Conservation (phyloP, 37 sponge, comb jelly and placozoan genomes). For the Geodia barretti region DNA sequence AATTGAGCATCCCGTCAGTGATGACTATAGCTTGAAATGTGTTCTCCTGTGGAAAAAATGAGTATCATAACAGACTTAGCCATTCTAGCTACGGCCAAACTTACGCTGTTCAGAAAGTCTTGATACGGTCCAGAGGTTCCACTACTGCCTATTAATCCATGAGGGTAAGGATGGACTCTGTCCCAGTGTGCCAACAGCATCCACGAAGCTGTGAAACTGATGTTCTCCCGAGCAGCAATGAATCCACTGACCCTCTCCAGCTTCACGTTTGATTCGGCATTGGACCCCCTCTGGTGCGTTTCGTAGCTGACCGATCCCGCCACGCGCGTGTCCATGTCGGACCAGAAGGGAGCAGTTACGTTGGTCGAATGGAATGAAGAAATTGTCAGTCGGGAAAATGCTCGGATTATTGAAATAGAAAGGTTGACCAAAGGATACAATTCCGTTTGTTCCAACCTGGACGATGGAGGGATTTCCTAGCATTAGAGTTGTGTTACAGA, state of each 20-base stretch:
- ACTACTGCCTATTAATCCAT: conserved; percentile 13
- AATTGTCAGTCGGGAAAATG: conserved; percentile 14
- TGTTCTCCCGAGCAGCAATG: background rate
- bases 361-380: background rate
- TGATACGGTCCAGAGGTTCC: no score
- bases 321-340: conserved; percentile 53
- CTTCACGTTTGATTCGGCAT: background rate
- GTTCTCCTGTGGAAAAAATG: conserved; percentile 26
- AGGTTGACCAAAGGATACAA: conserved; percentile 33
- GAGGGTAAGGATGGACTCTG: conserved; percentile 46
- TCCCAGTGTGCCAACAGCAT: conserved; percentile 64
- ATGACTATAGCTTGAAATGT: conserved; percentile 75
- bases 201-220: conserved; percentile 30
- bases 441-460: conserved; percentile 61
- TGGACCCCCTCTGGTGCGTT: conserved; percentile 14
- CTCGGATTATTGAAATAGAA: background rate
- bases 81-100: background rate
- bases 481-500: background rate
- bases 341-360: conserved; percentile 77
- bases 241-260: conserved; percentile 27
- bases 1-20: conserved; percentile 59
- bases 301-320: conserved; percentile 49
- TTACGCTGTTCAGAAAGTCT: background rate
- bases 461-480: no score
- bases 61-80: background rate